Evolutionary conservation across 2,797 vertebrate genomes (phyloP), one percentile per base, ranked within the genome.

Genomic region (Zenarchopterus dispar): DNA sequence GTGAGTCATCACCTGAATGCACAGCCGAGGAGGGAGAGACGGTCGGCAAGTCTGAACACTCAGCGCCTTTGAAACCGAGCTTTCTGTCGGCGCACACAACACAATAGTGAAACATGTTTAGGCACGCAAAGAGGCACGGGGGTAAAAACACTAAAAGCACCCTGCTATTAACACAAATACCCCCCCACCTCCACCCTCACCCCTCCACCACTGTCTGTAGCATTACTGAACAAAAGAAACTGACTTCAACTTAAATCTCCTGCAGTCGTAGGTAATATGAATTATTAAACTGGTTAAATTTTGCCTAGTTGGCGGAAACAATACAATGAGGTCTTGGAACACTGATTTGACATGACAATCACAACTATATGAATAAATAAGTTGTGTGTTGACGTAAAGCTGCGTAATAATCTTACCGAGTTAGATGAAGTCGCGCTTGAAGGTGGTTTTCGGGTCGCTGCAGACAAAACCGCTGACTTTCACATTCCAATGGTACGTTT

Each of bases 111-210:
- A 23, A 58, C 87, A 42, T 74, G 90, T 83, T 70, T 10, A 10
- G 74, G 55, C 89, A 89, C 19, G 87, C 66, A 58, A 7, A 68
- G 75, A 75, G 65, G 62, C 58, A 76, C 17, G 56, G 52, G 33
- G 49, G 23, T 39, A 15, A 15, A 36, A 39, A 13, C 13, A 51
- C 59, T 24, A 43, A 48, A 44, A 53, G 36, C 28, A 59, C 28
- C 75, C 84, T 85, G 82, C 87, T 50, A 90, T 90, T 89, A 86
- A 74, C 36, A 70, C 62, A 50, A 53, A 15, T 53, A 70, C 63
- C 67, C 46, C 51, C 10, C 53, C n/a, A n/a, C n/a, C n/a, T n/a
- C n/a, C 24, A 2, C 24, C 24, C 24, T 24, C 5, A 2, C 5
- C 5, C 28, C 28, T 8, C 28, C 62, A 1, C 36, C 36, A 59